Base-by-base conservation (phyloP, 2,797 vertebrate species). In the Peromyscus aztecus region DNA sequence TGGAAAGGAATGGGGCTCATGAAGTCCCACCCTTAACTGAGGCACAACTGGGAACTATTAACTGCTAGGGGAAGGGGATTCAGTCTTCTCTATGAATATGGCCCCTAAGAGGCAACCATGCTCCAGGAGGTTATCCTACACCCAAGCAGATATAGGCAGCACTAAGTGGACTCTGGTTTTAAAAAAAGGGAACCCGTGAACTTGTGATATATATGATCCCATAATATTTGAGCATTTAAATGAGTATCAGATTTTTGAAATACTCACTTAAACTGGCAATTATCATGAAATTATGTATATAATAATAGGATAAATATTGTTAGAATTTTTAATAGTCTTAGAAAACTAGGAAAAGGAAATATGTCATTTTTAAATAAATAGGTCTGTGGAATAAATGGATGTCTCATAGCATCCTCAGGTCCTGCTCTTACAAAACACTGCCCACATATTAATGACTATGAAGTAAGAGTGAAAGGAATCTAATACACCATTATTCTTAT, bases 271-370 rank as follows among this genome's bases (percentile, higher is more conserved):
- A 61, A n/a, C 9, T n/a, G 43, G 82, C 43, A 92, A 65, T 49
- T 83, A 37, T 43, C 71, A 77, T 52, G 37, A 52, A 94, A 76
- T 76, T 4, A 49, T 49, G 63, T 29, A 46, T 23, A 29, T 67
- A 96, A 88, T 69, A 55, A 73, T 65, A 94, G 75, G 95, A 95
- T 85, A 71, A 59, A 49, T 78, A 65, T n/a, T 75, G 94, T 89
- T 59, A 69, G 21, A 46, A 3, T 81, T 89, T 23, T 83, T 96
- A 61, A 76, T 84, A 61, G 10, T 81, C 16, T 76, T 57, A 78
- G 55, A 43, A 80, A 83, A 84, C 23, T 88, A 61, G 69, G 46
- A 91, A 94, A 97, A 71, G 3, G 34, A 29, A 29, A 75, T 31
- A 37, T 57, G 4, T 94, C 93, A 57, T 86, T 91, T 86, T 52